Evolutionary conservation across 2,888 invertebrate genomes (phyloP), one percentile per base, ranked within the genome.

Genomic region (Macrosiphum euphorbiae): DNA sequence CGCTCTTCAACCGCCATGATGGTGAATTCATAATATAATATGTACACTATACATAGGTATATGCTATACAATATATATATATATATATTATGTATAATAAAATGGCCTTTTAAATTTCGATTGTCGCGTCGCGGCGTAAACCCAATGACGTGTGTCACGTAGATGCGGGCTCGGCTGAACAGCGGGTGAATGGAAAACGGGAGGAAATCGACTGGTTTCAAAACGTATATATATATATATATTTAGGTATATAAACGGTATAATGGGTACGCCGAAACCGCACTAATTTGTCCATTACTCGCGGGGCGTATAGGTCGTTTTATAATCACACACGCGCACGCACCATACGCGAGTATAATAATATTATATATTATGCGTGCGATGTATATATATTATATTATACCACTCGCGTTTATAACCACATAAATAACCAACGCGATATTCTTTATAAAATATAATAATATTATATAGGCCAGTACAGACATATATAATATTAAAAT

Each of bases 231-330:
- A 41, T 47, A 47, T 16, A 20, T n/a, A 35, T 67, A 35, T 47
- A 16, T 61, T 44, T 28, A 67, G 67, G 8, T 20, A 5, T 13
- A 47, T 47, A 47, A 44, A 86, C 16, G 24, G 28, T 47, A 44
- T 28, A 35, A 88, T n/a, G 44, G 47, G 24, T 50, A 28, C 41
- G 44, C 44, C 85, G 55, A 85, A 91, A 91, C 91, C 91, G 55
- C 91, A 85, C 91, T 91, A 91, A 91, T 91, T 91, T 91, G 85
- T 85, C 85, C 55, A 85, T 85, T 85, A 91, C 41, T 52, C 90
- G 78, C n/a, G 85, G 84, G 91, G 91, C 91, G 91, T 91, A 84
- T 41, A 84, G 24, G 67, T 50, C 52, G 26, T 90, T 91, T 84
- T 44, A 55, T 55, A 84, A 91, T 91, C 84, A 16, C 90, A n/a